phyloP scores from a whole-genome alignment of 1,140 invertebrate genomes.

The Magallana gigas region DNA sequence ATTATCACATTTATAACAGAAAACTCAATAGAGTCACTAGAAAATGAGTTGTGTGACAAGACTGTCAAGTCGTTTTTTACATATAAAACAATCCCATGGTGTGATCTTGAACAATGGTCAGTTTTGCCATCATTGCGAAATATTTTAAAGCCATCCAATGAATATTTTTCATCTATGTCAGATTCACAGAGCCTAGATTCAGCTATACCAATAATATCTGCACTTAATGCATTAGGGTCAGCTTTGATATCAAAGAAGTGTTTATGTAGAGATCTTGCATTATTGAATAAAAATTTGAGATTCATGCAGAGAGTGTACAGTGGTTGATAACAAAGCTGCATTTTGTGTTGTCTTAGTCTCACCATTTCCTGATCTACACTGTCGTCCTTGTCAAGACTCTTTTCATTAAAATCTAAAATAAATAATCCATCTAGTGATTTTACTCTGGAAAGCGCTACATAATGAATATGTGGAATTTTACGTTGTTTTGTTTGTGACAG shows the following conservation, averaged over 20 bases:
- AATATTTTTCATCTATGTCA: no score
- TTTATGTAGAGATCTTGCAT: constrained; percentile 46
- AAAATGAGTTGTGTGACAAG: not conserved
- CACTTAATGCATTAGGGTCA: constrained; percentile 38
- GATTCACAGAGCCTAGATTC: no score
- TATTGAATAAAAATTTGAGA: constrained; percentile 46
- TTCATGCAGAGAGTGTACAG: constrained; percentile 28
- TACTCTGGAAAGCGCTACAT: constrained; percentile 52
- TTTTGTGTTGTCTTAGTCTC: constrained; percentile 23
- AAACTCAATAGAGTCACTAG: constrained; percentile 16
- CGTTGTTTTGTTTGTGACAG: constrained; percentile 34
- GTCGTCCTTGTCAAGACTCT: constrained; percentile 3
- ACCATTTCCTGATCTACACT: constrained; percentile 45
- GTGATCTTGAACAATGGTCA: no score
- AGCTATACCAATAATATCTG: constrained; percentile 12
- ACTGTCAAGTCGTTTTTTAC: no score
- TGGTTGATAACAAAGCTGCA: constrained; percentile 33
- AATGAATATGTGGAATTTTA: constrained; percentile 54
- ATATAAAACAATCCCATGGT: no score
- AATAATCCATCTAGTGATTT: not conserved
- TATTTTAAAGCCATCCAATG: no score
- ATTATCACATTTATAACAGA: not conserved
- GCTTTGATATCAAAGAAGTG: constrained; percentile 34
- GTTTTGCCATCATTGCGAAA: no score
- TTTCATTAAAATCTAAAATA: constrained; percentile 47